Evolutionary conservation across 2,888 invertebrate genomes (phyloP), one percentile per base, ranked within the genome.

Genomic region (Strigamia maritima): DNA sequence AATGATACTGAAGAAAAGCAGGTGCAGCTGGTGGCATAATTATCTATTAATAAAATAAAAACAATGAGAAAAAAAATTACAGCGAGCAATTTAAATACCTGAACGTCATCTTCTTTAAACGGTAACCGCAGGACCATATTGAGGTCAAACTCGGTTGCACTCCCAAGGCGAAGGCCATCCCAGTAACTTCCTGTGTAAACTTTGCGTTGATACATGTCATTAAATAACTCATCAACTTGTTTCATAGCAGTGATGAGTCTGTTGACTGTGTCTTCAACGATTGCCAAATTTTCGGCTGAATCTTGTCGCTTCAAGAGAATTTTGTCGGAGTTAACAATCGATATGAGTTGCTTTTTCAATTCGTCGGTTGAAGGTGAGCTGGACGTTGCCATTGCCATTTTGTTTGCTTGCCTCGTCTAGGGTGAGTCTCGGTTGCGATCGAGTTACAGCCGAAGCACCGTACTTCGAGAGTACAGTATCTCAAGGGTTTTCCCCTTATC

Each of bases 111-210:
- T 6, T 26, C 19, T 31, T 75, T 75, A 40, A 75, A 35, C 10
- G 75, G 75, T 35, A 75, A 75, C 12, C 75, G 26, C 3, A 75
- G n/a, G 4, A 75, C 75, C 35, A 75, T 75, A 40, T 75, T 75
- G 14, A 75, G 35, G 75, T 75, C 75, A 75, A 75, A 75, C 31
- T 75, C 75, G n/a, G 35, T 40, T 10, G 75, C 35, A 35, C 8
- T 38, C 10, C 19, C n/a, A 38, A 75, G 35, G 4, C 75, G 10
- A 26, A 75, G 75, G 8, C 75, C 75, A 22, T 75, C 40, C 22
- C 22, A 75, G n/a, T 31, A 75, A 35, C 75, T 75, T 12, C 75
- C 75, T 12, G 75, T 75, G 31, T 75, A 75, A 10, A 75, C 35
- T 75, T 38, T 1, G 6, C 75, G 35, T 75, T 75, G 75, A 35